Base-by-base conservation (phyloP, 2,888 invertebrate genomes). In the Catotricha subobsoleta region DNA sequence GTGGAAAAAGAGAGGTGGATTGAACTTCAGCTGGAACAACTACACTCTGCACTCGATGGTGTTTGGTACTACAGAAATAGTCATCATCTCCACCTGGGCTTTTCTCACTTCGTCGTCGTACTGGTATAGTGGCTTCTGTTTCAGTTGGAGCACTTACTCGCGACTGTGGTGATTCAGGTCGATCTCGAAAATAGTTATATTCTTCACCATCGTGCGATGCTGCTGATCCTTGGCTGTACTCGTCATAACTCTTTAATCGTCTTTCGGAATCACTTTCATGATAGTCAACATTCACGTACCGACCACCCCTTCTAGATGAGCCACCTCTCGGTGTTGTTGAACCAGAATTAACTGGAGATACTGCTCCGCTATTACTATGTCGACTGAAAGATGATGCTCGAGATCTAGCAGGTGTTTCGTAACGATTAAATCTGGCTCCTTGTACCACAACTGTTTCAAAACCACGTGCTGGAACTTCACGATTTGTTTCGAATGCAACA, bases 181-280 rank as follows among this genome's bases (percentile, higher is more conserved):
- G 36, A 20, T 39, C 39, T 28, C 30, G 15, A 15, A 37, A 21
- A 30, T 37, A 30, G 18, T 20, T 29, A 16, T 38, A 23, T 12
- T 41, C 39, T 38, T 60, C 61, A 43, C 82, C 79, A 47, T 77
- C 78, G 53, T 74, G 76, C 21, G 72, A 72, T 3, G 74, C 71
- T 20, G 67, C 70, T 45, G 74, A 74, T 52, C 81, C 67, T 62
- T 75, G 72, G 62, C 80, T 71, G 67, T 77, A 77, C 65, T 87
- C 74, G 53, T 80, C 80, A 55, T 72, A 74, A 55, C 68, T 74
- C 44, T 76, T 72, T 58, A 71, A 68, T 49, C 72, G 64, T 13
- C 69, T 58, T 23, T 45, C 35, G 2, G 28, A 38, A 18, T 38
- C 23, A 20, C 41, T 41, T 37, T 55, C 55, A 47, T 58, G 56